Evolutionary conservation across 2,113 vertebrate genomes (phyloP).

Genomic region (Pterocles orientalis): DNA sequence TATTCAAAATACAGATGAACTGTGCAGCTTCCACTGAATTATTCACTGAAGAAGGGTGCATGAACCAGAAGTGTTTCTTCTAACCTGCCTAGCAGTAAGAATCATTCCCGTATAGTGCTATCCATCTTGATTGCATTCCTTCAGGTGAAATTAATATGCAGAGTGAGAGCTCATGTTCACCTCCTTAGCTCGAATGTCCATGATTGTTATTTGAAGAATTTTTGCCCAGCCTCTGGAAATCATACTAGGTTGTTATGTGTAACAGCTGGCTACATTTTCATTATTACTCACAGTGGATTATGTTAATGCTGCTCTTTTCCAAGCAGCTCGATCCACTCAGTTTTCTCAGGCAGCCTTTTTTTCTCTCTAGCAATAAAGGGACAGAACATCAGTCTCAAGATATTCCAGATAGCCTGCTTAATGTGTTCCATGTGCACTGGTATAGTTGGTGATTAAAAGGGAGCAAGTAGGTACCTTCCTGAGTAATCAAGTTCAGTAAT

Average conservation of each 20-base stretch:
- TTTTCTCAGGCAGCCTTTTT: neutral
- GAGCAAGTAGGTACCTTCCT: neutral
- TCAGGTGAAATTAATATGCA: neutral
- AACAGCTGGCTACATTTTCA: neutral
- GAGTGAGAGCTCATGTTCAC: neutral
- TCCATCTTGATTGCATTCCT: neutral
- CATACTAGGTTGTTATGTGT: neutral
- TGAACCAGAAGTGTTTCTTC: neutral
- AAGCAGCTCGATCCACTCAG: neutral
- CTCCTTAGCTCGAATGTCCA: neutral
- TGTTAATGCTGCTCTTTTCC: neutral
- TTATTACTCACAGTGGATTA: neutral
- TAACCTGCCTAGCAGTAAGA: neutral
- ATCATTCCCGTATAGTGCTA: neutral
- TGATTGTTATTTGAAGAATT: neutral
- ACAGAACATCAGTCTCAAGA: neutral
- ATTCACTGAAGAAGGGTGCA: neutral
- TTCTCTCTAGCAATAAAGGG: neutral
- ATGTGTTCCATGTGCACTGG: neutral
- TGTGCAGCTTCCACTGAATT: neutral
- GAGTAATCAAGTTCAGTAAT: neutral
- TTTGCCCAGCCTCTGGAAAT: neutral
- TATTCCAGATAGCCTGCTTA: neutral
- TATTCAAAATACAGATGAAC: neutral
- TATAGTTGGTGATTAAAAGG: neutral